phyloP scores from a whole-genome alignment of 2,888 invertebrate genomes.

The Petrophora chlorosata region DNA sequence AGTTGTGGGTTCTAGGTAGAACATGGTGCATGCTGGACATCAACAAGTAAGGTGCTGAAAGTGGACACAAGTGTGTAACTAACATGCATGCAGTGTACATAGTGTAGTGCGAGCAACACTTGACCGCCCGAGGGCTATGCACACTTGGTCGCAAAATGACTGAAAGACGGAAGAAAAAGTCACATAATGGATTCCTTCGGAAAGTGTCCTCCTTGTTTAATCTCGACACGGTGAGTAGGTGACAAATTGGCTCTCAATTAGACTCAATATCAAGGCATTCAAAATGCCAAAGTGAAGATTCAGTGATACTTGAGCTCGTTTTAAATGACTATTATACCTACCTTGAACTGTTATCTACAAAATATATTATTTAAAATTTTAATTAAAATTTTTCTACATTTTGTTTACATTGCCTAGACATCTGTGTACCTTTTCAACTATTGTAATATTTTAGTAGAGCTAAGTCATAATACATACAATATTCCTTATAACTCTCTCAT shows the following conservation, averaged over 20 bases:
- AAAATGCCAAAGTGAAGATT: conserved; percentile 4
- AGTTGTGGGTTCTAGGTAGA: conserved; percentile 82
- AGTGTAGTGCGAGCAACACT: conserved; percentile 72
- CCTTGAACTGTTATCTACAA: background rate
- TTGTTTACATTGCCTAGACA: conserved; percentile 3
- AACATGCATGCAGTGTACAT: conserved; percentile 84
- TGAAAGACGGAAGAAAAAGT: conserved; percentile 83
- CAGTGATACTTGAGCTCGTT: conserved; percentile 7
- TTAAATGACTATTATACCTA: conserved; percentile 4
- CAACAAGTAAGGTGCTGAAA: conserved; percentile 75
- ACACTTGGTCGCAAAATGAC: conserved; percentile 78
- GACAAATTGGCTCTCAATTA: conserved; percentile 42
- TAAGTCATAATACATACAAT: too few species aligned
- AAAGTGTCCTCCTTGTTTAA: conserved; percentile 95
- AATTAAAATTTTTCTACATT: background rate
- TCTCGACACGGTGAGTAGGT: conserved; percentile 90
- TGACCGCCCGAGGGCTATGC: conserved; percentile 71
- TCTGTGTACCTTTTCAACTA: conserved; percentile 14
- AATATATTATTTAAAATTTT: background rate
- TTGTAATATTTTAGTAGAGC: too few species aligned
- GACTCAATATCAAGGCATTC: conserved; percentile 23
- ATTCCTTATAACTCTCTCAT: too few species aligned
- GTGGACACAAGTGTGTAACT: conserved; percentile 81
- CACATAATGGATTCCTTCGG: conserved; percentile 90
- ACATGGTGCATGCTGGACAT: conserved; percentile 80